Percentiles rank a stretch among this genome's conserved stretches.
These are phyloP conservation scores for Perizoma flavofasciatum DNA, from an alignment of 2,888 invertebrate species.

Conservation along the genomic window DNA sequence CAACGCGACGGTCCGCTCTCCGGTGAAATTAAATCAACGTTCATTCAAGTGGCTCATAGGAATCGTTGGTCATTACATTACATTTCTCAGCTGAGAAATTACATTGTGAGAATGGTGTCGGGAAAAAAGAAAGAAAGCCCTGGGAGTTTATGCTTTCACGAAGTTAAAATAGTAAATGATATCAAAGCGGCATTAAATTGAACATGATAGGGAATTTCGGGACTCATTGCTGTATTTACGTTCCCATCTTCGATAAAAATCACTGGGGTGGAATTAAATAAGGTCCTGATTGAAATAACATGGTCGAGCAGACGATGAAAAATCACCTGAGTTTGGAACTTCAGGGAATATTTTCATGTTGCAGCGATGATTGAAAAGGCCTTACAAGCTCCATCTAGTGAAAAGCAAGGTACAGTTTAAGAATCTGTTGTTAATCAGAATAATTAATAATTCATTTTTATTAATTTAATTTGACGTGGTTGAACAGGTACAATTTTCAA, in stretches of 20 bases:
- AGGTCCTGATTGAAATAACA: slow-evolving; percentile 56
- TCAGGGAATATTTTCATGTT: slow-evolving; percentile 34
- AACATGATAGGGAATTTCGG: slow-evolving; percentile 44
- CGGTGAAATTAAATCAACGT: slow-evolving; percentile 68
- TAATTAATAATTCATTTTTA: slow-evolving; percentile 4
- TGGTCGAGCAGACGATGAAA: slow-evolving; percentile 46
- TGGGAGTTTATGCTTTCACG: slow-evolving; percentile 35
- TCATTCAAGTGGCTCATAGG: slow-evolving; percentile 59
- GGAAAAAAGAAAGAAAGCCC: slow-evolving; percentile 25
- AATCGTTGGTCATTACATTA: slow-evolving; percentile 57
- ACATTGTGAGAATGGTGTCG: slow-evolving; percentile 38
- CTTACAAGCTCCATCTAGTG: slow-evolving; percentile 35
- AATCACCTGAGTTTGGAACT: slow-evolving; percentile 43
- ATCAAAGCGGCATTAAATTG: slow-evolving; percentile 49
- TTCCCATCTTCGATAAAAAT: slow-evolving; percentile 47
- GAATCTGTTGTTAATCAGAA: slow-evolving; percentile 26
- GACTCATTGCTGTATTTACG: slow-evolving; percentile 47
- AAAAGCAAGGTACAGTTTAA: slow-evolving; percentile 15
- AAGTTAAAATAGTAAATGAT: slow-evolving; percentile 42
- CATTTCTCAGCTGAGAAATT: slow-evolving; percentile 43
- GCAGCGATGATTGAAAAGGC: slow-evolving; percentile 35
- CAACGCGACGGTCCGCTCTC: slow-evolving; percentile 49
- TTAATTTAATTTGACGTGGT: no score
- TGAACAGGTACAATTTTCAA: no score
- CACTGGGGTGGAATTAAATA: slow-evolving; percentile 51